Evolutionary conservation across 1,140 invertebrate genomes (phyloP), one percentile per base, ranked within the genome.

Genomic region (Ips typographus): DNA sequence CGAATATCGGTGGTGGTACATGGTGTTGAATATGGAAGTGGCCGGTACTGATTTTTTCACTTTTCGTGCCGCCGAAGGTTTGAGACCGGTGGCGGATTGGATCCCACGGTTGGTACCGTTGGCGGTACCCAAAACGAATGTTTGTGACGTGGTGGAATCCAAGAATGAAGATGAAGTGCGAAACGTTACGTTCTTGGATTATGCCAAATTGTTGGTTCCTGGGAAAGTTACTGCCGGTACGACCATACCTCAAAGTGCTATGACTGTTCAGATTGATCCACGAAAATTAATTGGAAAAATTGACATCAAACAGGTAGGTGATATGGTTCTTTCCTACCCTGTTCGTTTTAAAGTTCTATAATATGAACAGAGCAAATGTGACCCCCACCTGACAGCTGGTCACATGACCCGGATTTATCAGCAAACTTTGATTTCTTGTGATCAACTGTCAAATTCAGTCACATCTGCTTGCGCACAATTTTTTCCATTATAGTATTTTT

Each of bases 291-390:
- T 71, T 2, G 79, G 78, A 39, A 68, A 74, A 67, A 62, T 75
- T 39, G 77, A 79, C 56, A 53, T 79, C 36, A 72, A 77, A 41
- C 78, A 79, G 70, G 79, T 80, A 76, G 71, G 70, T 41, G 5
- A 36, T 52, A 39, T 66, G 4, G 22, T 22, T 22, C 22, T 22
- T 22, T 22, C 2, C 22, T 57, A 22, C 39, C 1, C 36, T 7
- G 38, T 22, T 22, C 22, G 22, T 22, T 22, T 22, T 22, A 22
- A 22, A 22, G 22, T 22, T 22, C 22, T 22, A 22, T 22, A 22
- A 22, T 22, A 22, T 22, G 22, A 22, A 22, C 22, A 22, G 22
- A 22, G 22, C 22, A 22, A 22, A 22, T 22, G 22, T 22, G 0
- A 22, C 22, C 22, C 22, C 22, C 22, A 22, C 22, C 22, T 22